These are phyloP conservation scores for Pollenia labialis DNA, from an alignment of 2,888 invertebrate genomes.

Conservation along the genomic window DNA sequence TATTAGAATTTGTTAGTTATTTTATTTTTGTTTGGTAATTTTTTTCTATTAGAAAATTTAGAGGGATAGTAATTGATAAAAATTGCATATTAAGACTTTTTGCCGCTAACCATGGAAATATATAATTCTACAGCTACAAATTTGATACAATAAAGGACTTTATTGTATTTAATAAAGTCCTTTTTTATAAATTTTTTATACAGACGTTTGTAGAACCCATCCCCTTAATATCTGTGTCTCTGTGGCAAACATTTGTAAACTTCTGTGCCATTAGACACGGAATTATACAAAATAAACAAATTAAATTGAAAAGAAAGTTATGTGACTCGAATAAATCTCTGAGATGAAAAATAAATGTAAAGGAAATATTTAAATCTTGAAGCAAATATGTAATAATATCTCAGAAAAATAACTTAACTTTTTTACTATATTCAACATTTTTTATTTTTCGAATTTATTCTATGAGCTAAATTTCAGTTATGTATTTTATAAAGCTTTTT, in stretches of 20 bases:
- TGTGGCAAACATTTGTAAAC: constrained; percentile 9
- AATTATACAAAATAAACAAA: constrained; percentile 30
- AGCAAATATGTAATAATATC: background rate
- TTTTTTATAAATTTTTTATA: background rate
- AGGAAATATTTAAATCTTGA: background rate
- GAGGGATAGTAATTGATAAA: too few species aligned
- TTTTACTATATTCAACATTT: too few species aligned
- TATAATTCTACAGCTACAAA: too few species aligned
- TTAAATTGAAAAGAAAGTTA: constrained; percentile 34
- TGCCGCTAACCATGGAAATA: too few species aligned
- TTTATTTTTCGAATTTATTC: too few species aligned
- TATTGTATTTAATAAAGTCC: background rate
- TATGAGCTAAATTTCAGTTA: too few species aligned
- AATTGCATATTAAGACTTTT: too few species aligned
- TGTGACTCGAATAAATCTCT: constrained; percentile 43
- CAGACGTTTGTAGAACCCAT: background rate
- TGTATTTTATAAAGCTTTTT: too few species aligned
- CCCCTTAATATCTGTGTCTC: background rate
- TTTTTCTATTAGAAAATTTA: too few species aligned
- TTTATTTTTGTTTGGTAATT: too few species aligned
- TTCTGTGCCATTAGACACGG: constrained; percentile 35
- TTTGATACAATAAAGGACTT: background rate
- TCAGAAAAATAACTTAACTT: background rate
- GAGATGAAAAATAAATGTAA: background rate
- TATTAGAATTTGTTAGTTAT: too few species aligned